Conservation (phyloP, 2,797 vertebrate genomes). For the Dipus sagitta region DNA sequence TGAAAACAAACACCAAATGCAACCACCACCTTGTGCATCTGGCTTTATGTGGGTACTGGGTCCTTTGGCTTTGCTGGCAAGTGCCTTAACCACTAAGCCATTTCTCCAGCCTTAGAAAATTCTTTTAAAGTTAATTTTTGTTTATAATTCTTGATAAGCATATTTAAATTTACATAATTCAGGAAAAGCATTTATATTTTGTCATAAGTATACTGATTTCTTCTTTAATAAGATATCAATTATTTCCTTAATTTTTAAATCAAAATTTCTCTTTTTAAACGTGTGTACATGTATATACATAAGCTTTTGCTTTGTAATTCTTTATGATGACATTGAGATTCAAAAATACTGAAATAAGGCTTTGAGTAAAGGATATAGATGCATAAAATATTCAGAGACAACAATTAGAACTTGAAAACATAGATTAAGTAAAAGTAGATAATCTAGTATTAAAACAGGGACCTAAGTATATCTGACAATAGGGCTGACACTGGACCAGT, state of each 20-base stretch:
- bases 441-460: not conserved
- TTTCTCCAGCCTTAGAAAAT: not conserved
- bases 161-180: not conserved
- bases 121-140: conserved; percentile 4
- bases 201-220: not conserved
- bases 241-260: not conserved
- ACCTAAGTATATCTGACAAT: not conserved
- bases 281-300: not conserved
- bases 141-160: not conserved
- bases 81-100: too few relatives aligned
- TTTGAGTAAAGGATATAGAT: not conserved
- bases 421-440: not conserved
- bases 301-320: conserved; percentile 42
- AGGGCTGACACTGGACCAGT: not conserved
- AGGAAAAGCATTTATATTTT: not conserved
- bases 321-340: not conserved
- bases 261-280: conserved; percentile 12
- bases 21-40: too few relatives aligned
- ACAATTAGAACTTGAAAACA: not conserved
- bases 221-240: not conserved
- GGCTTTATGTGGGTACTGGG: too few relatives aligned
- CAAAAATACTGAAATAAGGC: conserved; percentile 10
- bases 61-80: too few relatives aligned
- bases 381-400: not conserved
- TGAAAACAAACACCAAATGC: too few relatives aligned